Base-by-base conservation (phyloP, 2,888 invertebrate genomes). In the Pterobdella sp. region DNA sequence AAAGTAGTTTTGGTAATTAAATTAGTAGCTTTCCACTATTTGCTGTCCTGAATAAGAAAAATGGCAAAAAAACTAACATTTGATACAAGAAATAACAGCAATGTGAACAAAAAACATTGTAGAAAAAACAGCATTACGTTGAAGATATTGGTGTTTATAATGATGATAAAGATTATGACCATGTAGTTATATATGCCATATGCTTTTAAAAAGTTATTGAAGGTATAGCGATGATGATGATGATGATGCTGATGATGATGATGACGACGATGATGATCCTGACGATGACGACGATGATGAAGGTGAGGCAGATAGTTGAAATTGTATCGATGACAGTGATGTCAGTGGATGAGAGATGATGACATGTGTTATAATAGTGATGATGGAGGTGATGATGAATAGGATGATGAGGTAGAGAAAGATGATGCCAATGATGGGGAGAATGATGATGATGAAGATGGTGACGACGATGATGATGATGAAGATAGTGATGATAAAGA, bases 201-300 rank as follows among this genome's bases (percentile, higher is more conserved):
- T 52, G 18, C 22, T 18, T 52, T 52, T 14, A 52, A 18, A n/a
- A 64, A 14, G n/a, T 14, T 64, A 31, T 29, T 64, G 64, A 64
- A 10, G 64, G n/a, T 64, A n/a, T 64, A n/a, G n/a, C n/a, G 31
- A n/a, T 31, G 7, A 64, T 31, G 64, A 64, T 31, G 64, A 64
- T 31, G 64, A 64, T 31, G 64, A 64, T 14, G 64, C 7, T 64
- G 64, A n/a, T n/a, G 7, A 64, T 64, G 64, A 31, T 7, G 64
- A n/a, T 64, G 64, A 7, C n/a, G 64, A 31, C n/a, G 64, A 64
- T n/a, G 64, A 64, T 64, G 64, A n/a, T 64, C 14, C 7, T 64
- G 7, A n/a, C n/a, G 64, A 64, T 64, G 64, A 64, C n/a, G 64
- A 64, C n/a, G 64, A 64, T 7, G 64, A 64, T 14, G 64, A 64